phyloP scores from a whole-genome alignment of 2,888 invertebrate species.

The Podabrus alpinus region DNA sequence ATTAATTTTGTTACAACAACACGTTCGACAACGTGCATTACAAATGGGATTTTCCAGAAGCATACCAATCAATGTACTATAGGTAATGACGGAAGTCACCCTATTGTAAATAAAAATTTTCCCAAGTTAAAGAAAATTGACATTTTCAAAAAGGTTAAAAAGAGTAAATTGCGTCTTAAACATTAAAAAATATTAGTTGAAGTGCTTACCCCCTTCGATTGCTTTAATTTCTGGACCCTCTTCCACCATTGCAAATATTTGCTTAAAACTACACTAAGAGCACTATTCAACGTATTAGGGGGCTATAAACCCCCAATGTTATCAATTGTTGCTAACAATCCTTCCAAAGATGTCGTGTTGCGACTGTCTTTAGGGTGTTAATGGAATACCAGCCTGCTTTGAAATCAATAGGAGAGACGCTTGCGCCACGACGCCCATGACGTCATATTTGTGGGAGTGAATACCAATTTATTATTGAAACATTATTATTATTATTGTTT shows the following conservation, averaged over 20 bases:
- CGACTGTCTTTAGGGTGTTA: conserved; percentile 39
- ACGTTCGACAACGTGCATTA: not conserved
- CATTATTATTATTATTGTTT: conserved; percentile 6
- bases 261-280: conserved; percentile 25
- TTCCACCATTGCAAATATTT: conserved; percentile 53
- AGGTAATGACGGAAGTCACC: conserved; percentile 2
- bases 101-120: not conserved
- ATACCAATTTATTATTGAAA: conserved; percentile 21
- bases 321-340: conserved; percentile 26
- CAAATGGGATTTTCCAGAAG: not conserved
- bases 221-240: conserved; percentile 66
- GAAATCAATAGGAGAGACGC: conserved; percentile 40
- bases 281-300: conserved; percentile 24
- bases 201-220: conserved; percentile 57
- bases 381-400: conserved; percentile 25
- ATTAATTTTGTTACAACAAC: not conserved
- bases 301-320: conserved; percentile 36
- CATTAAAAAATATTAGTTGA: not conserved
- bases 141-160: not conserved
- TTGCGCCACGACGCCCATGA: conserved; percentile 35
- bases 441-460: conserved; percentile 32
- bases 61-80: conserved; percentile 6
- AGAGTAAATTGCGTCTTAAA: not conserved
- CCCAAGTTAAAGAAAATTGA: not conserved
- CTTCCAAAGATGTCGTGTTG: conserved; percentile 36